These are phyloP conservation scores for Atethmia centrago DNA, from an alignment of 2,888 invertebrate species.

Conservation along the genomic window DNA sequence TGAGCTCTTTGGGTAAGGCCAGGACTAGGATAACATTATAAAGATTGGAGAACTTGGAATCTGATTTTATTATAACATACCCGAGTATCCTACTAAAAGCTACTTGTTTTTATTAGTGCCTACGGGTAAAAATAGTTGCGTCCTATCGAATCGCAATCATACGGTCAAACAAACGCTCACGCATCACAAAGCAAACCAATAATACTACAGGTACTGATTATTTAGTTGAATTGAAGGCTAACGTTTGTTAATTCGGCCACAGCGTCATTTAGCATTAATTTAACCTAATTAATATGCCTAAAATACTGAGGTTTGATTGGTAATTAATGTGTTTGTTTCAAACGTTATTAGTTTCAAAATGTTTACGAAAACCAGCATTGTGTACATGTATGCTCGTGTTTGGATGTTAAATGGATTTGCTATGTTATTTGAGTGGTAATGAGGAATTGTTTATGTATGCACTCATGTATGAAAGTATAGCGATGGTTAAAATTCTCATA, in stretches of 20 bases:
- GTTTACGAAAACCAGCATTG: slow-evolving; percentile 26
- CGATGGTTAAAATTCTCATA: background rate
- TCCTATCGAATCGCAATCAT: background rate
- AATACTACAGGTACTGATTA: slow-evolving; percentile 25
- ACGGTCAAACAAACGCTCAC: background rate
- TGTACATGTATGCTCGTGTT: background rate
- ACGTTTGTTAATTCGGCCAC: slow-evolving; percentile 35
- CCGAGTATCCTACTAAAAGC: background rate
- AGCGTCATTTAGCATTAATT: slow-evolving; percentile 52
- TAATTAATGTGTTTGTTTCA: slow-evolving; percentile 49
- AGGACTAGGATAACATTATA: background rate
- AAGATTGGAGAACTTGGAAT: background rate
- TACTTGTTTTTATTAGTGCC: background rate
- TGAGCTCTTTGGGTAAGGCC: background rate
- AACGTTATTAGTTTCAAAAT: slow-evolving; percentile 46
- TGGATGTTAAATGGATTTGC: slow-evolving; percentile 13
- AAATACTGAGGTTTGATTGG: slow-evolving; percentile 47
- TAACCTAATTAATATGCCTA: slow-evolving; percentile 38
- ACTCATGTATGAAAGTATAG: no score
- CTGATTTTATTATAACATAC: background rate
- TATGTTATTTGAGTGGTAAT: slow-evolving; percentile 10
- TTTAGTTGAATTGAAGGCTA: slow-evolving; percentile 45
- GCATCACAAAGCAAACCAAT: slow-evolving; percentile 18
- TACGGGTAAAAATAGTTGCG: background rate
- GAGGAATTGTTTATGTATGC: background rate